Percentiles rank a stretch among this genome's conserved stretches.
Conservation (phyloP, 1,140 invertebrate genomes). For the Caenorhabditis remanei region DNA sequence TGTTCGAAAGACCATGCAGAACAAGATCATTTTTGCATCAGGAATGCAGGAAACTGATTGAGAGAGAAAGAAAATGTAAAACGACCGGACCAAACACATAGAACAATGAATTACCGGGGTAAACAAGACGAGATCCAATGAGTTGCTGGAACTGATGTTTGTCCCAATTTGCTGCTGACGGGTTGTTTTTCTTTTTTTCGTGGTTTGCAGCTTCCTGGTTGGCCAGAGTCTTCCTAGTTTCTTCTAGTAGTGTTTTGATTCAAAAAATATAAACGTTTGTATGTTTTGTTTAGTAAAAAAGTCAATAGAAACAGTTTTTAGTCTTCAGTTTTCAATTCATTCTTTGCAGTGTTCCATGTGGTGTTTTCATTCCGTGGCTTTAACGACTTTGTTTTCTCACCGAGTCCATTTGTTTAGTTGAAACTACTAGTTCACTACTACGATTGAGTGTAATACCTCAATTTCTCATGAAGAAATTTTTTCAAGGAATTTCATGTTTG, state of each 20-base stretch:
- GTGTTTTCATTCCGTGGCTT: neutral
- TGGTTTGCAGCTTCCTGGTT: slow-evolving; percentile 11
- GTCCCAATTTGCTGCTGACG: slow-evolving; percentile 3
- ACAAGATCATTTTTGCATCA: slow-evolving; percentile 10
- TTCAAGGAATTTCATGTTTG: too few relatives aligned
- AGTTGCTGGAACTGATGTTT: slow-evolving; percentile 26
- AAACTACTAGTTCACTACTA: too few relatives aligned
- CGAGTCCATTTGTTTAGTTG: neutral
- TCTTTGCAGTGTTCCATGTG: neutral
- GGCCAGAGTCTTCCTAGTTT: neutral
- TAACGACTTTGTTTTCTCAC: slow-evolving; percentile 13
- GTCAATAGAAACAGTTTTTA: slow-evolving; percentile 14
- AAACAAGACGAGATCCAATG: neutral
- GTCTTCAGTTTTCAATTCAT: neutral
- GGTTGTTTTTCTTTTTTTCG: neutral
- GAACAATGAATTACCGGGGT: slow-evolving; percentile 34
- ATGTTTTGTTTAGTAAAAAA: neutral
- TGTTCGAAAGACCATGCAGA: slow-evolving; percentile 35
- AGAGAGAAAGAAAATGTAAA: neutral
- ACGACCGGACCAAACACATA: slow-evolving; percentile 38
- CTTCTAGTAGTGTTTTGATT: neutral
- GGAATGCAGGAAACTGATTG: slow-evolving; percentile 24
- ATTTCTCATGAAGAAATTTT: too few relatives aligned
- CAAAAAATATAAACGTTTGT: neutral
- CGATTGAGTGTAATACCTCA: too few relatives aligned